Percentiles rank a stretch among this genome's conserved stretches.
Evolutionary conservation across 1,140 invertebrate species (phyloP).

Genomic region (Latrodectus geometricus): DNA sequence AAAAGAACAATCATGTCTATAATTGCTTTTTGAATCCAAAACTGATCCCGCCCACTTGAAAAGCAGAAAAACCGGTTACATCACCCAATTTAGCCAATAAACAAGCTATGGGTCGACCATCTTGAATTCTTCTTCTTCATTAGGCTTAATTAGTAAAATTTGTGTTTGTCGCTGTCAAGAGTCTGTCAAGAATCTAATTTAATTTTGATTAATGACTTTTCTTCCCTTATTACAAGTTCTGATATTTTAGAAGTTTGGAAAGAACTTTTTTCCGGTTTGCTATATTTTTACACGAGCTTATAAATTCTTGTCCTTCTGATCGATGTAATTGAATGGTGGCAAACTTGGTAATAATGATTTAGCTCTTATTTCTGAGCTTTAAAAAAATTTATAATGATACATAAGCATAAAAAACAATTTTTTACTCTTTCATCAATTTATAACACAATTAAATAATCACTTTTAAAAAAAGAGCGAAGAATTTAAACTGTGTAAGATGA

Average conservation of each 20-base stretch:
- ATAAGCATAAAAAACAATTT: too few species aligned
- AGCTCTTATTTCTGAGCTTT: too few species aligned
- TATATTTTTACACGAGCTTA: background rate
- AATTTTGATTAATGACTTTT: slow-evolving; percentile 35
- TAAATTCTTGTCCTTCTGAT: too few species aligned
- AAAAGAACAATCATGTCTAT: background rate
- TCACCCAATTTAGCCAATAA: background rate
- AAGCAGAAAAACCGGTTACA: background rate
- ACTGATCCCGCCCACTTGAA: background rate
- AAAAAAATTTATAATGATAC: too few species aligned
- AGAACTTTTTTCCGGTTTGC: background rate
- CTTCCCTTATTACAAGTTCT: background rate
- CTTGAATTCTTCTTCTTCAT: background rate
- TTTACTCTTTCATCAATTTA: too few species aligned
- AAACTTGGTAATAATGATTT: too few species aligned
- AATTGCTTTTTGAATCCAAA: background rate
- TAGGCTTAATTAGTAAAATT: slow-evolving; percentile 33
- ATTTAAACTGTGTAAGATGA: too few species aligned
- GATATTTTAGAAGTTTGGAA: background rate
- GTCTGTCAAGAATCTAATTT: background rate
- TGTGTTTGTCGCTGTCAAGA: slow-evolving; percentile 5
- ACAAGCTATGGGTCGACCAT: background rate
- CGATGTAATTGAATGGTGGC: too few species aligned
- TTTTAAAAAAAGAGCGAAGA: too few species aligned
- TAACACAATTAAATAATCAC: too few species aligned